Conservation (phyloP, 2,113 vertebrate genomes). For the Pica pica region DNA sequence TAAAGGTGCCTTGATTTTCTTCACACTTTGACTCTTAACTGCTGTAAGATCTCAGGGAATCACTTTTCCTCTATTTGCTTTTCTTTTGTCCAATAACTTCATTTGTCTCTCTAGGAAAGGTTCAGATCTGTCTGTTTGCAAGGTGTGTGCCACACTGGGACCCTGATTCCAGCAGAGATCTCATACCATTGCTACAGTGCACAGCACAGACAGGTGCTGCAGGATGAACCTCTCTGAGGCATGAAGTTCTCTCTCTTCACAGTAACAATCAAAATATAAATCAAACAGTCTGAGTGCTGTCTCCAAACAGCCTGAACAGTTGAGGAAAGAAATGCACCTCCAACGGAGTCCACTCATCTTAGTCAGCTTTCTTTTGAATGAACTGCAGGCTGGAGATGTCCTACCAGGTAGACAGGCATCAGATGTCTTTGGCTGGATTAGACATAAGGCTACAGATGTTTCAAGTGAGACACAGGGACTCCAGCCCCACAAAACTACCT, state of each 20-base stretch:
- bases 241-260: not conserved
- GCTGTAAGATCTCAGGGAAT: not conserved
- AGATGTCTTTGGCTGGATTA: not conserved
- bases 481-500: not conserved
- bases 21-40: not conserved
- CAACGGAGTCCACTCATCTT: not conserved
- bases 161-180: not conserved
- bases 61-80: not conserved
- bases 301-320: not conserved
- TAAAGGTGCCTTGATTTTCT: not conserved
- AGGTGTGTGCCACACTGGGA: not conserved
- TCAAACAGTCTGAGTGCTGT: not conserved
- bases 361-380: not conserved
- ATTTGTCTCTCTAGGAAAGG: not conserved
- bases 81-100: not conserved
- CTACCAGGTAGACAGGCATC: not conserved
- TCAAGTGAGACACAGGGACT: not conserved
- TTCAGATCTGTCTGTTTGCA: not conserved
- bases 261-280: not conserved
- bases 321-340: not conserved
- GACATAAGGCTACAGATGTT: not conserved
- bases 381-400: not conserved
- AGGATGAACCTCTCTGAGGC: accelerated
- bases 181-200: no score
- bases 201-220: not conserved